Evolutionary conservation across 2,113 vertebrate genomes (phyloP), one percentile per base, ranked within the genome.

Genomic region (Nibea coibor): DNA sequence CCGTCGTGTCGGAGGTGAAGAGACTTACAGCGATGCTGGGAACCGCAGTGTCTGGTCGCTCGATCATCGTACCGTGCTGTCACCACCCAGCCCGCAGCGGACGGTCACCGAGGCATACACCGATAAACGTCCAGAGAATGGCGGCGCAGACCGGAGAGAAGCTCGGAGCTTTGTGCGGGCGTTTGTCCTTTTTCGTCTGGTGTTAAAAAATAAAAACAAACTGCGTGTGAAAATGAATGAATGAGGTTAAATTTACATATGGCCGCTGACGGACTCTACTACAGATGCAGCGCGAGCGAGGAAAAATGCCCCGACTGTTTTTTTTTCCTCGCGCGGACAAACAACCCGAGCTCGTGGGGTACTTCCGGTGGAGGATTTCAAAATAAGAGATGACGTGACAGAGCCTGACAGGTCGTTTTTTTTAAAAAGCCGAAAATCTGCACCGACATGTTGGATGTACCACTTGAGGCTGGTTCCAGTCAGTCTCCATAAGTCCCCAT

Each of bases 21-120:
- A 3, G 74, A 95, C 95, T 95, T 92, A 95, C 95, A 86, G 95
- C 94, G 89, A 95, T 94, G 91, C 93, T 94, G 79, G 93, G 87
- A 88, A 95, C 91, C 68, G 91, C 90, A 61, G 94, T 90, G 59
- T 95, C 95, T 83, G 94, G 92, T 93, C 94, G 90, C 84, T 95
- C 95, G 89, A 95, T 95, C 95, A 95, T 95, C 28, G 89, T 80
- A 42, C 81, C 48, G 68, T 82, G 82, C 83, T 90, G 89, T 90
- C 93, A 86, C 92, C 92, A 91, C 90, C 93, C 88, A 87, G 92
- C 78, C 76, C 79, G 84, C 63, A 57, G 58, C 77, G 68, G 85
- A 73, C 74, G 66, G 86, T 81, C 86, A 88, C 82, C 84, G 54
- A 87, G 82, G 78, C 90, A 90, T 65, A 89, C 31, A 90, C 82